phyloP scores from a whole-genome alignment of 1,140 invertebrate genomes.

The Philaenus spumarius region DNA sequence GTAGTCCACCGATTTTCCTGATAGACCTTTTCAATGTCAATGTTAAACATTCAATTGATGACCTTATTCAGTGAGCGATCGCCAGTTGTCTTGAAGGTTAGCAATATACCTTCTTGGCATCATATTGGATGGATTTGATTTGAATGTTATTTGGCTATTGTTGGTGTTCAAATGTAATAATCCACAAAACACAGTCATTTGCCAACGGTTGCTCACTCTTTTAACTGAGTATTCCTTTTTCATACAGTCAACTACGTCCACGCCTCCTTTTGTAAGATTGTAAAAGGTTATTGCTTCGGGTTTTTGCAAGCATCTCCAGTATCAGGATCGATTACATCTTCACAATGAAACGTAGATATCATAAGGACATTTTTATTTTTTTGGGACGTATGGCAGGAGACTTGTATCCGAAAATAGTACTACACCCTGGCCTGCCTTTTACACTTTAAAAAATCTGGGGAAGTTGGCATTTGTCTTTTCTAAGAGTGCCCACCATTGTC shows the following conservation, averaged over 20 bases:
- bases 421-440: background rate
- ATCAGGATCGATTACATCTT: background rate
- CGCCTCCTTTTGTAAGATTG: too few relatives aligned
- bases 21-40: too few relatives aligned
- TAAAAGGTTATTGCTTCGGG: constrained; percentile 28
- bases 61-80: too few relatives aligned
- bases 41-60: too few relatives aligned
- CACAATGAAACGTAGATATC: background rate
- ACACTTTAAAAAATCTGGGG: constrained; percentile 8
- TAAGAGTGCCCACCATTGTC: too few relatives aligned
- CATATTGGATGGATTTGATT: too few relatives aligned
- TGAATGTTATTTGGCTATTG: too few relatives aligned
- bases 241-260: too few relatives aligned
- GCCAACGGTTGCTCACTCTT: constrained; percentile 37
- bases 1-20: too few relatives aligned
- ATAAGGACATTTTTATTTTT: background rate
- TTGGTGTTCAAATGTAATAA: constrained; percentile 34
- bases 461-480: constrained; percentile 9
- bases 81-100: too few relatives aligned
- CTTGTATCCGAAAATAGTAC: background rate
- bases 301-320: constrained; percentile 5
- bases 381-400: background rate
- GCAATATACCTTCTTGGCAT: too few relatives aligned
- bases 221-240: constrained; percentile 32
- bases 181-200: constrained; percentile 36